Percentiles rank a stretch among this genome's conserved stretches.
phyloP scores from a whole-genome alignment of 2,113 vertebrate genomes.

The Hipposideros armiger region DNA sequence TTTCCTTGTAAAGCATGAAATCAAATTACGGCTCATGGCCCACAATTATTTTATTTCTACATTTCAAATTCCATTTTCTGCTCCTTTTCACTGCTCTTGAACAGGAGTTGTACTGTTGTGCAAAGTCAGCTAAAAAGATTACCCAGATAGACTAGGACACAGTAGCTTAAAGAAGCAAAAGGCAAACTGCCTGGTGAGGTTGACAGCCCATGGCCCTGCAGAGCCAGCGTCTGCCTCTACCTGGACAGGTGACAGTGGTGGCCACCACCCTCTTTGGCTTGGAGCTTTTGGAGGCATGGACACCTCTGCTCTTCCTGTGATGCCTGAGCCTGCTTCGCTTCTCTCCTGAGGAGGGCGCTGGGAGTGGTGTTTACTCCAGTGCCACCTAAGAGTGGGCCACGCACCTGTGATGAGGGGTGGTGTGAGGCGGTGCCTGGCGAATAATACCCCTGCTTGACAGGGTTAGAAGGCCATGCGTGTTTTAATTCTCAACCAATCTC shows the following conservation, averaged over 20 bases:
- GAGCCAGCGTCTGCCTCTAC: background rate
- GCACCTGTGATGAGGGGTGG: background rate
- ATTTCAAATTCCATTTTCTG: constrained; percentile 88
- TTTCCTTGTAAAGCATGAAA: constrained; percentile 91
- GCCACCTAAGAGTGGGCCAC: background rate
- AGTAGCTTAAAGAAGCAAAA: constrained; percentile 80
- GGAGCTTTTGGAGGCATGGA: background rate
- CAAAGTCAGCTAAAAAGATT: constrained; percentile 86
- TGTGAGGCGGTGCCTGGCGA: background rate
- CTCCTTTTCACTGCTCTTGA: constrained; percentile 82
- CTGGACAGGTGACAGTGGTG: background rate
- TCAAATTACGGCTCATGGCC: constrained; percentile 88
- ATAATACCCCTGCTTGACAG: background rate
- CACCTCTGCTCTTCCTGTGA: background rate
- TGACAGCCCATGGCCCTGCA: background rate
- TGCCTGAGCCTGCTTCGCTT: background rate
- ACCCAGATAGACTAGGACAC: constrained; percentile 67
- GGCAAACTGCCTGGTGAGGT: background rate
- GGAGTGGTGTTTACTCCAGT: background rate
- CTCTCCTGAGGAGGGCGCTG: background rate
- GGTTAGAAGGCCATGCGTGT: background rate
- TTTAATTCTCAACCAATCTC: background rate
- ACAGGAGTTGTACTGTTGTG: constrained; percentile 84
- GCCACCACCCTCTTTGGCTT: background rate
- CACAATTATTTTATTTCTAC: constrained; percentile 88